These are phyloP conservation scores for Listronotus oregonensis DNA, from an alignment of 1,140 invertebrate genomes.

Conservation along the genomic window DNA sequence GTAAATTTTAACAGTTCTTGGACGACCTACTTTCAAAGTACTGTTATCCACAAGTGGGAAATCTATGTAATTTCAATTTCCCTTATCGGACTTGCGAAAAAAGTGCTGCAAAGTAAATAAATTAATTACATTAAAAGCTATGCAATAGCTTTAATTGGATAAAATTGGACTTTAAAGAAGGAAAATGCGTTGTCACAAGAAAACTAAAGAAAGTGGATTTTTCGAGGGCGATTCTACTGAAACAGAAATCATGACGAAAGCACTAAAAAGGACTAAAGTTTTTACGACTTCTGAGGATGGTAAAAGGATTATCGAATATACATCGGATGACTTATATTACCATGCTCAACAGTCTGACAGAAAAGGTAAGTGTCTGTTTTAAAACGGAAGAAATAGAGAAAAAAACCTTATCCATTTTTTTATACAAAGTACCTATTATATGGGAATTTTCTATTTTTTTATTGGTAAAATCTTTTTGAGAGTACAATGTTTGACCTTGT, in stretches of 20 bases:
- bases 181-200: conserved; percentile 56
- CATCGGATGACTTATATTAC: conserved; percentile 49
- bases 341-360: conserved; percentile 43
- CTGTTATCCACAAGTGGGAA: conserved; percentile 30
- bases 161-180: neutral
- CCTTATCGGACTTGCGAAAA: conserved; percentile 1
- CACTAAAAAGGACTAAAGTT: conserved; percentile 55
- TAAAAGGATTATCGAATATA: conserved; percentile 49
- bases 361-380: conserved; percentile 45
- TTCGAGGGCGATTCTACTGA: conserved; percentile 55
- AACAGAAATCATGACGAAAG: conserved; percentile 53
- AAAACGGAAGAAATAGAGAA: neutral
- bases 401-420: no score
- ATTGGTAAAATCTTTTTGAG: no score
- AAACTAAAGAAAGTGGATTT: conserved; percentile 57
- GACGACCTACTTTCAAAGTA: conserved; percentile 41
- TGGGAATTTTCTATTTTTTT: no score
- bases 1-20: conserved; percentile 30
- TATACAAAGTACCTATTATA: no score
- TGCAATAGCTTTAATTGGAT: conserved; percentile 1
- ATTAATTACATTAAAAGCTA: conserved; percentile 5
- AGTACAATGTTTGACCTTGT: no score
- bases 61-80: conserved; percentile 14
- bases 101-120: neutral
- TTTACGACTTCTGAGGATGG: conserved; percentile 50